A percentile compares a stretch with the other conserved stretches of the same genome.
phyloP scores from a whole-genome alignment of 2,797 vertebrate genomes.

The Florisuga fusca region DNA sequence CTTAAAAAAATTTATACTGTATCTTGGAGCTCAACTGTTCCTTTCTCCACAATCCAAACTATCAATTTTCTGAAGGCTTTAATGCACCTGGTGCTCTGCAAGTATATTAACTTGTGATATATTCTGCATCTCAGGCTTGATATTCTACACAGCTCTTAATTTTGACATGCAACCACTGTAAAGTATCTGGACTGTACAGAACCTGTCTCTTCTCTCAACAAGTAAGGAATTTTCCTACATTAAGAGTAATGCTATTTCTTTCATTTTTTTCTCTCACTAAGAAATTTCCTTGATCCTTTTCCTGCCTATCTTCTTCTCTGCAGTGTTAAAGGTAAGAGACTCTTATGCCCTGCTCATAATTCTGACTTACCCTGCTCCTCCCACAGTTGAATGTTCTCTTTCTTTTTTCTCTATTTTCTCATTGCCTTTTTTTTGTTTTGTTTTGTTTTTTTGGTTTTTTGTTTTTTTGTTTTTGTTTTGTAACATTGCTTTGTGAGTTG shows the following conservation, averaged over 20 bases:
- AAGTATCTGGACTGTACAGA: not conserved
- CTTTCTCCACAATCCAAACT: not conserved
- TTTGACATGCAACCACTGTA: not conserved
- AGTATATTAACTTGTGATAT: not conserved
- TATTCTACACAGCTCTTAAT: not conserved
- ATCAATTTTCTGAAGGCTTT: not conserved
- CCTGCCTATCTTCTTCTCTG: not conserved
- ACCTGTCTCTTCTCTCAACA: not conserved
- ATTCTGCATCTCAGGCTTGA: not conserved
- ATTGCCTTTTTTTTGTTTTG: too few species aligned
- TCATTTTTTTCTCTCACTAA: not conserved
- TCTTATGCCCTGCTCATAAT: not conserved
- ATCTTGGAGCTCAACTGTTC: not conserved
- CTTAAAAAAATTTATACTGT: not conserved
- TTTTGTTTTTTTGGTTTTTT: not conserved
- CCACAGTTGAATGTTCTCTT: accelerated
- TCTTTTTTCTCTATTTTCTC: too few species aligned
- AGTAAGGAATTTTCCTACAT: not conserved
- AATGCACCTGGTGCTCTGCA: not conserved
- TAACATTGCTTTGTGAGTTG: not conserved
- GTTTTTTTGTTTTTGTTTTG: not conserved
- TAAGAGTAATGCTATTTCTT: not conserved
- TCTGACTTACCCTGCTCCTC: not conserved
- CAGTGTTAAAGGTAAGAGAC: not conserved
- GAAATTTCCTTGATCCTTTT: not conserved